These are phyloP conservation scores for Chironomus riparius DNA, from an alignment of 2,888 invertebrate genomes.

Conservation along the genomic window DNA sequence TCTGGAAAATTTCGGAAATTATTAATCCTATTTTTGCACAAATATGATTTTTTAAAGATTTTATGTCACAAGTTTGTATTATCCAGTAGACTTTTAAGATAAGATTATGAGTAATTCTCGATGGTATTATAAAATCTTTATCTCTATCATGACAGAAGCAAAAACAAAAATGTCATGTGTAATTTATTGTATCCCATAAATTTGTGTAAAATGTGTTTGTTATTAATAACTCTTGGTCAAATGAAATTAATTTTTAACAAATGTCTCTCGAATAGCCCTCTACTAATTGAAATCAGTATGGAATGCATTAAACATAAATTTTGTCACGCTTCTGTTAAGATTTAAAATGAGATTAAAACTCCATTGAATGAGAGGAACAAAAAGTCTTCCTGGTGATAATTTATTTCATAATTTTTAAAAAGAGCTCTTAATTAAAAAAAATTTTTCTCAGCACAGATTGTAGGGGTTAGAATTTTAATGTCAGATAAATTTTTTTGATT, in stretches of 20 bases:
- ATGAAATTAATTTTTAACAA: slow-evolving; percentile 15
- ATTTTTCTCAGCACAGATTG: background rate
- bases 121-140: no score
- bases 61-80: no score
- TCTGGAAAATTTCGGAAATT: background rate
- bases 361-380: background rate
- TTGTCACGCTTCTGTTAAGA: slow-evolving; percentile 20
- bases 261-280: background rate
- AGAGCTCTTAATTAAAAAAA: slow-evolving; percentile 21
- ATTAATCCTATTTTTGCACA: no score
- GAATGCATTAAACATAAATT: background rate
- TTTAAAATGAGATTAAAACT: slow-evolving; percentile 8
- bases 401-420: background rate
- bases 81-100: no score
- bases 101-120: no score
- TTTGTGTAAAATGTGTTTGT: slow-evolving; percentile 23
- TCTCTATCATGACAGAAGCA: no score
- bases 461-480: background rate
- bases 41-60: no score
- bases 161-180: background rate
- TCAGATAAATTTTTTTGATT: no score
- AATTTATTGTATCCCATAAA: slow-evolving; percentile 20
- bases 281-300: background rate
- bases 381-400: background rate
- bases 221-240: slow-evolving; percentile 17